A percentile compares a stretch with the other conserved stretches of the same genome.
These are phyloP conservation scores for Drosophila gunungcola DNA, from an alignment of 1,140 invertebrate genomes.

Conservation along the genomic window DNA sequence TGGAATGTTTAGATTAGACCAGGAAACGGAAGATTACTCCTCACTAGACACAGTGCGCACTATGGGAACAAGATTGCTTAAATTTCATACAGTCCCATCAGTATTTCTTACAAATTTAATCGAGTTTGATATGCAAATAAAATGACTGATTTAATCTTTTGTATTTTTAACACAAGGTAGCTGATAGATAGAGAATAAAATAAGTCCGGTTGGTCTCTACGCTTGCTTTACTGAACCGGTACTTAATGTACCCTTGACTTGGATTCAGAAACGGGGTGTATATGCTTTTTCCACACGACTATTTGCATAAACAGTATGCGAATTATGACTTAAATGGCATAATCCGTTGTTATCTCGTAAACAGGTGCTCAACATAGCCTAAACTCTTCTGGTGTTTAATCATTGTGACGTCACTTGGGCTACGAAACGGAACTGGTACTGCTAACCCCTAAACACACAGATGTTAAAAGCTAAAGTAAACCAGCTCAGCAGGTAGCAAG, in stretches of 20 bases:
- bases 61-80: background rate
- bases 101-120: background rate
- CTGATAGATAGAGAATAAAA: background rate
- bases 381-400: constrained; percentile 17
- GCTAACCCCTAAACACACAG: constrained; percentile 50
- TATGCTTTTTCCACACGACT: constrained; percentile 12
- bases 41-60: constrained; percentile 4
- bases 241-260: constrained; percentile 15
- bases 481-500: constrained; percentile 75
- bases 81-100: background rate
- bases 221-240: constrained; percentile 19
- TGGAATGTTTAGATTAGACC: constrained; percentile 29
- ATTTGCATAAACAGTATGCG: constrained; percentile 15
- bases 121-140: background rate
- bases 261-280: background rate
- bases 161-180: constrained; percentile 9
- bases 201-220: constrained; percentile 4
- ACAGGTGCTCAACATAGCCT: constrained; percentile 7
- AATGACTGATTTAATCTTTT: constrained; percentile 11
- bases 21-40: constrained; percentile 34
- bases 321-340: constrained; percentile 21
- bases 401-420: constrained; percentile 58
- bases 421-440: constrained; percentile 69
- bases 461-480: constrained; percentile 61
- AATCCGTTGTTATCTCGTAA: constrained; percentile 32